A percentile compares a stretch with the other conserved stretches of the same genome.
Conservation (phyloP, 2,888 invertebrate species). For the Biston stratarius region DNA sequence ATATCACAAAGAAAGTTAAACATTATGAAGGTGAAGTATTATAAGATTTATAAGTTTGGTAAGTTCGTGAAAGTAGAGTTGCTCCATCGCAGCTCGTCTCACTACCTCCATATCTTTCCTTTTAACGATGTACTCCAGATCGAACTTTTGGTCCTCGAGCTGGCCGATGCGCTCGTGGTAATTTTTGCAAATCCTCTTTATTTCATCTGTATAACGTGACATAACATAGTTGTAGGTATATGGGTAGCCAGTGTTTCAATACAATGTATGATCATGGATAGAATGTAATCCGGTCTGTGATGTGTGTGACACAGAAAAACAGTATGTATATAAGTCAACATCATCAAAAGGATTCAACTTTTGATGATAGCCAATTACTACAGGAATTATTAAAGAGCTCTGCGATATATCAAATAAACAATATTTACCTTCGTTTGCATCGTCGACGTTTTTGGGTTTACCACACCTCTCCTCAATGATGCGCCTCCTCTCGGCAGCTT, state of each 20-base stretch:
- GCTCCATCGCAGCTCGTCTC: constrained; percentile 68
- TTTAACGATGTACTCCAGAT: constrained; percentile 99
- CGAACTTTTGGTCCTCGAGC: constrained; percentile 98
- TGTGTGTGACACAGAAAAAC: constrained; percentile 56
- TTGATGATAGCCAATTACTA: constrained; percentile 11
- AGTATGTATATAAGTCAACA: constrained; percentile 34
- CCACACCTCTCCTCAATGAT: constrained; percentile 98
- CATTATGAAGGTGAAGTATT: constrained; percentile 66
- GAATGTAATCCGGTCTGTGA: constrained; percentile 55
- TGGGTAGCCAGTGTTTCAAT: constrained; percentile 48
- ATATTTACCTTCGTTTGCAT: constrained; percentile 95
- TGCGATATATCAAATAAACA: constrained; percentile 17
- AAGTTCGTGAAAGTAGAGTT: constrained; percentile 76
- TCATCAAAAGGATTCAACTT: constrained; percentile 11
- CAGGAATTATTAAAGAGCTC: constrained; percentile 5
- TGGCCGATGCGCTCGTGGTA: constrained; percentile 95
- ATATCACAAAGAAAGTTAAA: constrained; percentile 73
- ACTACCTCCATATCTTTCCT: constrained; percentile 99
- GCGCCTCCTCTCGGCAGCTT: constrained; percentile 98
- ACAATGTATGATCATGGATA: constrained; percentile 43
- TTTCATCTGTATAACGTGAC: constrained; percentile 89
- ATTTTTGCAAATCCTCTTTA: constrained; percentile 92
- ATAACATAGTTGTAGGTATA: constrained; percentile 59
- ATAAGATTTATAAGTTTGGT: constrained; percentile 65
- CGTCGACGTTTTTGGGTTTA: constrained; percentile 95